Evolutionary conservation across 2,888 invertebrate genomes (phyloP).

Genomic region (Gymnocheta viridis): DNA sequence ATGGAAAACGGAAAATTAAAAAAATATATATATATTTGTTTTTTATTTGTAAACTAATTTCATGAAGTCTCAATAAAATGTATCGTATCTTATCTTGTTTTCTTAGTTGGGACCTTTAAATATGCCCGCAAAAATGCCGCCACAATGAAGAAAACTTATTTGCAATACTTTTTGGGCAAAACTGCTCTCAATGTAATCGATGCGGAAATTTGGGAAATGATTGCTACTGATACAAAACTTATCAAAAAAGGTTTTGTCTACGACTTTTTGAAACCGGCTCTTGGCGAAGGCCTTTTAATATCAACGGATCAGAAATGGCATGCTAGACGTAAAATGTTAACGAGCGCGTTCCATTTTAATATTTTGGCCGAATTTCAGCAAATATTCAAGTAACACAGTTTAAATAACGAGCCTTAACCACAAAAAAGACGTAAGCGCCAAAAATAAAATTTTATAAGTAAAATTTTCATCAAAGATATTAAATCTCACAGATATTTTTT

Average conservation of each 20-base stretch:
- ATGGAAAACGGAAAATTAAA: too few relatives aligned
- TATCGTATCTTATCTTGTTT: too few relatives aligned
- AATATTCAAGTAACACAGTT: conserved; percentile 75
- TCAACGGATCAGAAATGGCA: conserved; percentile 79
- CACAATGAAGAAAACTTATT: conserved; percentile 70
- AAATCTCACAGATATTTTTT: too few relatives aligned
- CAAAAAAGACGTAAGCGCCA: too few relatives aligned
- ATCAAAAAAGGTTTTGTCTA: conserved; percentile 75
- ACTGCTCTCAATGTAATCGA: conserved; percentile 75
- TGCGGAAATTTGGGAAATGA: conserved; percentile 74
- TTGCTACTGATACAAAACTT: conserved; percentile 75
- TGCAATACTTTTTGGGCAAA: conserved; percentile 72
- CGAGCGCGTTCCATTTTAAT: conserved; percentile 78
- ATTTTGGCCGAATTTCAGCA: conserved; percentile 77
- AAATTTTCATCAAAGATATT: too few relatives aligned
- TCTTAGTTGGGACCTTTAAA: conserved; percentile 72
- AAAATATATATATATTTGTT: too few relatives aligned
- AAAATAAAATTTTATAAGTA: too few relatives aligned
- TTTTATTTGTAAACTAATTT: too few relatives aligned
- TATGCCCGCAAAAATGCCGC: conserved; percentile 60
- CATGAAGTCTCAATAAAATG: too few relatives aligned
- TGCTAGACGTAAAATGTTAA: conserved; percentile 76
- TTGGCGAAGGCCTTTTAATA: conserved; percentile 75
- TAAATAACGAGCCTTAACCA: too few relatives aligned
- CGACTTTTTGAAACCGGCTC: conserved; percentile 74